Evolutionary conservation across 2,888 invertebrate species (phyloP).

Genomic region (Microplitis deprimator): DNA sequence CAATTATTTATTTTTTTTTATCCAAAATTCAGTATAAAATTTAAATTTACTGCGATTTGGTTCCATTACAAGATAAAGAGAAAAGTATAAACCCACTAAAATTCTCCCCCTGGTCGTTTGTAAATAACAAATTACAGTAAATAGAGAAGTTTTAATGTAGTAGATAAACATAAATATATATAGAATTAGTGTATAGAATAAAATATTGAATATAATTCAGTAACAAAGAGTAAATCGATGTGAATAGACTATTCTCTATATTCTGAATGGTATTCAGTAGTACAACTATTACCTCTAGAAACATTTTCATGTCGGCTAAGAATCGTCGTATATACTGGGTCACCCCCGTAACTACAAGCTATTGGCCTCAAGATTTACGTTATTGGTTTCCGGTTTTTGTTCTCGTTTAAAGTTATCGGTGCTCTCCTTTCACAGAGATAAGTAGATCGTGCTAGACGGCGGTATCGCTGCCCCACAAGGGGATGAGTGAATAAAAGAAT

Average conservation of each 20-base stretch:
- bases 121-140: too few relatives aligned
- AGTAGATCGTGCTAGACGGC: conserved; percentile 41
- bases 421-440: conserved; percentile 41
- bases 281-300: conserved; percentile 27
- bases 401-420: conserved; percentile 45
- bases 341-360: conserved; percentile 21
- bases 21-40: too few relatives aligned
- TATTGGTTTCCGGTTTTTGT: conserved; percentile 46
- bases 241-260: neutral
- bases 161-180: neutral
- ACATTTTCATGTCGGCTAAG: conserved; percentile 40
- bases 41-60: too few relatives aligned
- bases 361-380: conserved; percentile 43
- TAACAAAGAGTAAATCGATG: conserved; percentile 12
- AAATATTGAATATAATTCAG: conserved; percentile 12
- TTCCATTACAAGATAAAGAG: too few relatives aligned
- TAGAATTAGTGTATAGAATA: neutral
- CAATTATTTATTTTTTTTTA: too few relatives aligned
- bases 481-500: conserved; percentile 6
- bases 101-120: too few relatives aligned
- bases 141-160: neutral
- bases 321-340: conserved; percentile 25
- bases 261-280: conserved; percentile 6
- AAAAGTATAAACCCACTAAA: too few relatives aligned
- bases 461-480: conserved; percentile 30